phyloP scores from a whole-genome alignment of 2,888 invertebrate species.

The Orchesella flavescens region DNA sequence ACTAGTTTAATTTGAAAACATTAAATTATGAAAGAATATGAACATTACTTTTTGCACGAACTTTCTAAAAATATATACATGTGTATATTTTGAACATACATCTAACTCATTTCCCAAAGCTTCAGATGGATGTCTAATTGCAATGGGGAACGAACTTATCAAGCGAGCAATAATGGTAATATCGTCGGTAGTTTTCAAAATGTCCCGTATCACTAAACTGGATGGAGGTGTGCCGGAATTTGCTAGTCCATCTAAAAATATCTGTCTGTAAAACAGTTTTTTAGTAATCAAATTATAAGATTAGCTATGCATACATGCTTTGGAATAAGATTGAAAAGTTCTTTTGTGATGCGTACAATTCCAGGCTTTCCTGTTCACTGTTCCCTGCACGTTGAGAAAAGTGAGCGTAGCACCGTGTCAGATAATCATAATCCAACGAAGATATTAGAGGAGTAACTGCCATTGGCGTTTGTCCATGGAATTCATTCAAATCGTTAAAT shows the following conservation, averaged over 20 bases:
- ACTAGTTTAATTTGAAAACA: slow-evolving; percentile 48
- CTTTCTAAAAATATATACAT: background rate
- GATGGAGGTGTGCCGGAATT: slow-evolving; percentile 67
- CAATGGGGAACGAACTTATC: slow-evolving; percentile 63
- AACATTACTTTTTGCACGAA: background rate
- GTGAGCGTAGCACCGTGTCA: slow-evolving; percentile 62
- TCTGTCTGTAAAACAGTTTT: slow-evolving; percentile 60
- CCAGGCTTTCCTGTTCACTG: slow-evolving; percentile 55
- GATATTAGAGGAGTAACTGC: slow-evolving; percentile 64
- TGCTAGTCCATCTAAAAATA: slow-evolving; percentile 69
- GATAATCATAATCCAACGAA: slow-evolving; percentile 66
- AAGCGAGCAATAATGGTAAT: slow-evolving; percentile 46
- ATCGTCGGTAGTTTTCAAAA: slow-evolving; percentile 64
- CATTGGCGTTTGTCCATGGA: slow-evolving; percentile 67
- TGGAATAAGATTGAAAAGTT: background rate
- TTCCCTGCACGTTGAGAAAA: slow-evolving; percentile 46
- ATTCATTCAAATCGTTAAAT: slow-evolving; percentile 60
- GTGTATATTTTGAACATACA: slow-evolving; percentile 44
- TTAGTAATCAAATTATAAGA: background rate
- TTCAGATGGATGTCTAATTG: slow-evolving; percentile 70
- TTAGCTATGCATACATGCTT: too few relatives aligned
- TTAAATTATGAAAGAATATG: background rate
- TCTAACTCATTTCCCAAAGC: slow-evolving; percentile 69
- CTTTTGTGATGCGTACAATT: slow-evolving; percentile 57
- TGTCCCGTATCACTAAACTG: slow-evolving; percentile 66